Base-by-base conservation (phyloP, 2,797 vertebrate species). In the Manis javanica region DNA sequence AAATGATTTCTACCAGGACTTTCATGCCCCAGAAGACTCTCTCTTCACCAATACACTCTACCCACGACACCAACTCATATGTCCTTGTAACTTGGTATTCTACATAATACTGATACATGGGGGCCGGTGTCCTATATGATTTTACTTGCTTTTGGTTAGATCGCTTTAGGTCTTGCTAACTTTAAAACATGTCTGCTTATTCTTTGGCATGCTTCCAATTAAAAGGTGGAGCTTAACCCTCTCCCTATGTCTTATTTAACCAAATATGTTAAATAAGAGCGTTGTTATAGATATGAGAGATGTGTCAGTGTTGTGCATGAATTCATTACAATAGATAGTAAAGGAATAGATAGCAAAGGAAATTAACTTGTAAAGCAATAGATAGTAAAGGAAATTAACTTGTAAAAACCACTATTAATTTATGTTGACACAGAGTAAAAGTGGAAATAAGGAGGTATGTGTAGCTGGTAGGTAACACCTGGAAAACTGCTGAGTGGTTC, bases 381-480 rank as follows among this genome's bases (percentile, higher is more conserved):
- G 53, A 31, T 81, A 79, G 82, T 94, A 89, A 96, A 93, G 96
- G 31, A 75, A 96, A 95, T 96, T 90, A 94, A 87, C 79, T 93
- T 91, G 79, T 89, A 85, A 96, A 46, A 95, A 53, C 24, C 21
- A 37, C 83, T 94, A 96, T 96, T 96, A 96, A 95, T 97, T 97
- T 98, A 84, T 95, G 89, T 75, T 96, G 95, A 91, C 94, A 94
- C 31, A 57, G 26, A 83, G 21, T 91, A 91, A 96, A 96, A 91
- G 74, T 46, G 74, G 91, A 97, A 94, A 94, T 94, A 95, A 96
- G 84, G 57, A 91, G 53, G 69, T 72, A 78, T 96, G 84, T 97
- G 61, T 72, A 90, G 78, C 83, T 91, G 78, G 94, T 83, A 79
- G 72, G 86, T 91, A 95, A 68, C 69, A 96, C 75, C 46, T 96